Evolutionary conservation across 35 echinoderm and acorn worm species (phyloP), one percentile per base, ranked within the genome.

Genomic region (Lytechinus pictus): DNA sequence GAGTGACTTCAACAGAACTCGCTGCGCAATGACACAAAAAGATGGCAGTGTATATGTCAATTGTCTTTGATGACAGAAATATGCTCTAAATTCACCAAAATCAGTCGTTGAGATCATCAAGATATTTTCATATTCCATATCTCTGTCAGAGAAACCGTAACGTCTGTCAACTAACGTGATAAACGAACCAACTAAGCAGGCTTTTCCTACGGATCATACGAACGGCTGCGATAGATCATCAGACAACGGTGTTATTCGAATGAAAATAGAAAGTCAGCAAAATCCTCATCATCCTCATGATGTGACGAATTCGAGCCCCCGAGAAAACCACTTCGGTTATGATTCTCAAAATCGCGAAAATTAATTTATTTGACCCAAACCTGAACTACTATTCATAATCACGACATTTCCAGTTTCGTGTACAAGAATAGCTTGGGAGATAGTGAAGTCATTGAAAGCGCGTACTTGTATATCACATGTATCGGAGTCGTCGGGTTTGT

Each of bases 141-240:
- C 21, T 79, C 66, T 79, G 66, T 79, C 66, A 79, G 19, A 79
- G 66, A 79, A 79, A 79, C 21, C 66, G 66, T 79, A 24, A 79
- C 66, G n/a, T 79, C 66, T 79, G 66, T 79, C 66, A 79, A 79
- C 66, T 79, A 79, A 79, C 66, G 66, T 79, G 66, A 79, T 79
- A 79, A 79, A 79, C 66, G 66, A 79, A 79, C 19, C 66, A 24
- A 72, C 61, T 72, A 72, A 72, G 14, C 14, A 72, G 61, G 61
- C 61, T 5, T 72, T 72, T 72, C 61, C 16, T 79, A 27, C 21
- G 66, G 21, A 24, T 19, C 66, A 19, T 79, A 16, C n/a, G 66
- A 79, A 79, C 1, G 14, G 61, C 24, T 71, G 14, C 10, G 14
- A 21, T 2, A 21, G 61, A 71, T 71, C 5, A 79, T 24, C 2